These are phyloP conservation scores for Opisthograptis luteolata DNA, from an alignment of 2,888 invertebrate species.

Conservation along the genomic window DNA sequence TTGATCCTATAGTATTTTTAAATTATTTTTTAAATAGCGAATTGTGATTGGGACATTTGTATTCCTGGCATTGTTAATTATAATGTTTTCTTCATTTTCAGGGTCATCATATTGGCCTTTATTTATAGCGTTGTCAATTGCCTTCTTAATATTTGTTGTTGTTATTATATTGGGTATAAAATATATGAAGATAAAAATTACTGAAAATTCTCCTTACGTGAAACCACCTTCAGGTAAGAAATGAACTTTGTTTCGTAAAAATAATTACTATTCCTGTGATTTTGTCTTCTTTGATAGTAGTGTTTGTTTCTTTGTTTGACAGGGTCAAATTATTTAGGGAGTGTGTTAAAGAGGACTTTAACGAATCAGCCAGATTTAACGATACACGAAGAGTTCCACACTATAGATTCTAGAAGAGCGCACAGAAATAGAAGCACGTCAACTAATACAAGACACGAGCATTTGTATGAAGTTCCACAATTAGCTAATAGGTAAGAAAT, in stretches of 20 bases:
- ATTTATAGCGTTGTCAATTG: slow-evolving; percentile 69
- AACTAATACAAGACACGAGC: slow-evolving; percentile 88
- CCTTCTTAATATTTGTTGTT: slow-evolving; percentile 74
- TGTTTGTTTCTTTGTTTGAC: slow-evolving; percentile 15
- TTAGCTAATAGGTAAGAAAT: slow-evolving; percentile 70
- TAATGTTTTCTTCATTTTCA: slow-evolving; percentile 45
- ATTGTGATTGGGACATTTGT: not conserved
- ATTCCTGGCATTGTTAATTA: not conserved
- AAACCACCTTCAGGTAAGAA: slow-evolving; percentile 73
- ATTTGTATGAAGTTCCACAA: slow-evolving; percentile 95
- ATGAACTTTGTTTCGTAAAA: not conserved
- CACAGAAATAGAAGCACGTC: slow-evolving; percentile 82
- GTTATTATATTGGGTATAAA: slow-evolving; percentile 73
- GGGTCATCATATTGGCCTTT: slow-evolving; percentile 76
- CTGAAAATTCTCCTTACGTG: slow-evolving; percentile 71
- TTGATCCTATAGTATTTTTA: slow-evolving; percentile 3
- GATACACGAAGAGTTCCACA: slow-evolving; percentile 87
- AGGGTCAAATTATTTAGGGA: slow-evolving; percentile 90
- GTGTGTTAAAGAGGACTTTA: slow-evolving; percentile 91
- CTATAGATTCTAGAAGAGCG: slow-evolving; percentile 88
- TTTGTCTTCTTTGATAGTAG: not conserved
- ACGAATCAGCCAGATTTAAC: slow-evolving; percentile 93
- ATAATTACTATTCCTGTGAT: not conserved
- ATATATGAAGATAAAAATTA: slow-evolving; percentile 74
- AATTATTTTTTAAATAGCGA: not conserved